Base-by-base conservation (phyloP, 2,797 vertebrate species). In the Crenichthys baileyi region DNA sequence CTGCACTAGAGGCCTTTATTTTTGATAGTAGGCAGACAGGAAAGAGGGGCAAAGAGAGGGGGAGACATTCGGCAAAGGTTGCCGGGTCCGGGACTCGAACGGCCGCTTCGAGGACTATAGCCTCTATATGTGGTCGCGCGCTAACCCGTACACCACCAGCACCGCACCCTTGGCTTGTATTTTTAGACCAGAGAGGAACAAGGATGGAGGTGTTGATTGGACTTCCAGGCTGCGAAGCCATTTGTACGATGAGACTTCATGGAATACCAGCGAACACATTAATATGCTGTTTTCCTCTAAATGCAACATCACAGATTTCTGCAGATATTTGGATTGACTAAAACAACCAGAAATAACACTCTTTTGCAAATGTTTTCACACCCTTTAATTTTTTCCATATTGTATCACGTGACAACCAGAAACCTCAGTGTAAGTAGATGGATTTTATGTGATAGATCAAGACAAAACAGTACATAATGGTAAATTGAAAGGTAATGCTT, bases 171-270 rank as follows among this genome's bases (percentile, higher is more conserved):
- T n/a, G n/a, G 0, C 13, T 70, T 56, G 51, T 93, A 91, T 93
- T 92, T 93, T 92, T 94, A 91, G 89, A 79, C 15, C 1, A 13
- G 78, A 78, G 77, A 79, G 75, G 80, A 85, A 85, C 12, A 81
- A 83, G 80, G 91, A 83, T 85, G 72, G 81, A 90, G 86, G 90
- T 91, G 90, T 93, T 90, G 89, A 93, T 92, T 93, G 85, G 83
- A 81, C 81, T 84, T 87, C 75, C 75, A 89, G 88, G 74, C 90
- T 84, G 81, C 63, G 79, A 87, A 85, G 79, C 72, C 79, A 87
- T 90, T 79, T 82, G 78, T 76, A 73, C 75, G 55, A 44, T 70
- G 77, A 84, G 76, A 83, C 63, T 70, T 22, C 78, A 3, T 80
- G 81, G 87, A 80, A 67, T 5, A 13, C 31, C 85, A 82, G 26